Evolutionary conservation across 2,797 vertebrate genomes (phyloP), one percentile per base, ranked within the genome.

Genomic region (Esox masquinongy): DNA sequence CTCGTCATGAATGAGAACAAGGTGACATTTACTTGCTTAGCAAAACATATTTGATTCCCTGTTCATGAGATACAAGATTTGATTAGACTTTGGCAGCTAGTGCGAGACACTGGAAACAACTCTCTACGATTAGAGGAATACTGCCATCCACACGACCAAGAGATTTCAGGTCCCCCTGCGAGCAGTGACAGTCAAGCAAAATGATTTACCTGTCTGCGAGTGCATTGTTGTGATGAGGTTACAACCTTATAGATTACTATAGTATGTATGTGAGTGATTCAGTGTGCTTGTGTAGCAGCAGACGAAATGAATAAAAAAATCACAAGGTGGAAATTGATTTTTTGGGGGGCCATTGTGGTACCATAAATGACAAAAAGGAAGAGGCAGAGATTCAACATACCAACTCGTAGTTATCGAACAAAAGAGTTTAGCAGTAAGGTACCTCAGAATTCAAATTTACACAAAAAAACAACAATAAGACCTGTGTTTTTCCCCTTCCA

Each of bases 191-290:
- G 72, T 74, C 50, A 59, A 66, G 53, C 71, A 72, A 68, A 72
- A 63, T 73, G 66, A 83, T 75, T 82, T 80, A 80, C 70, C 74
- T 71, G 75, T 70, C 29, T 63, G 73, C 70, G 77, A 75, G 77
- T 72, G 74, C 79, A 78, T 77, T 72, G 71, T 77, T 78, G 79
- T 82, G 79, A 85, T 82, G 78, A 74, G 78, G 77, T 85, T 82
- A 75, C 66, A 78, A 76, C 74, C 80, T 78, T 79, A 76, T 80
- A 80, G 77, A 83, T 80, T 72, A 59, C 72, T 67, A 39, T 16
- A 74, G 77, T 75, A 49, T 75, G 71, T 69, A 63, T 82, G 74
- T 77, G 26, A 36, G 49, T 31, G 24, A 53, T 19, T 34, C 14
- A 59, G 29, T 31, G 50, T 17, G 70, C 14, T 51, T 34, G 50